Evolutionary conservation across 2,797 vertebrate species (phyloP).

Genomic region (Molossus alvarezi): DNA sequence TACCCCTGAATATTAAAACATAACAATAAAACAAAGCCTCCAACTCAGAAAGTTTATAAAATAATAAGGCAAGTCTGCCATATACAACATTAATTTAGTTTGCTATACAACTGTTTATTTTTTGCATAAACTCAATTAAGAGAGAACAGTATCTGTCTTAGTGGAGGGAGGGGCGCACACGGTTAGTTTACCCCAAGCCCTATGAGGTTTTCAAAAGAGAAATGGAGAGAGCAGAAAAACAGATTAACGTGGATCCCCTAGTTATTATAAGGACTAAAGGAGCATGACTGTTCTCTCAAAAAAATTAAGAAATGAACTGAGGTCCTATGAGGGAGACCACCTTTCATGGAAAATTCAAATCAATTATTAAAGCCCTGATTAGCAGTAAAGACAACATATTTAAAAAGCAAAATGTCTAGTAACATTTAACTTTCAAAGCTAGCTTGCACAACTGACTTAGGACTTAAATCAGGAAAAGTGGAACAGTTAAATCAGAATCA

Average conservation of each 20-base stretch:
- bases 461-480: conserved; percentile 18
- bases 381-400: not conserved
- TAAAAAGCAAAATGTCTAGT: conserved; percentile 2
- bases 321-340: not conserved
- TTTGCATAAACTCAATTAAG: conserved; percentile 38
- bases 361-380: not conserved
- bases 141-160: not conserved
- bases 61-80: not conserved
- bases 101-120: not conserved
- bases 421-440: conserved; percentile 28
- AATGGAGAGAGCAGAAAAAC: not conserved
- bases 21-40: conserved; percentile 6
- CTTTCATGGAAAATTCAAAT: conserved; percentile 47
- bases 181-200: no score
- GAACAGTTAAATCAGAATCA: conserved; percentile 14
- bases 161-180: no score
- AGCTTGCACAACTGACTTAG: not conserved
- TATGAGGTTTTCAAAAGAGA: conserved; percentile 44
- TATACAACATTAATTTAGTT: conserved; percentile 11
- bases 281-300: conserved; percentile 27
- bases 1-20: not conserved
- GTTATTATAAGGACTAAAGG: not conserved
- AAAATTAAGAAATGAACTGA: conserved; percentile 2
- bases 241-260: not conserved
- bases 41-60: conserved; percentile 16